Percentiles rank a stretch among this genome's conserved stretches.
phyloP scores from a whole-genome alignment of 2,888 invertebrate species.

The Belgica antarctica region DNA sequence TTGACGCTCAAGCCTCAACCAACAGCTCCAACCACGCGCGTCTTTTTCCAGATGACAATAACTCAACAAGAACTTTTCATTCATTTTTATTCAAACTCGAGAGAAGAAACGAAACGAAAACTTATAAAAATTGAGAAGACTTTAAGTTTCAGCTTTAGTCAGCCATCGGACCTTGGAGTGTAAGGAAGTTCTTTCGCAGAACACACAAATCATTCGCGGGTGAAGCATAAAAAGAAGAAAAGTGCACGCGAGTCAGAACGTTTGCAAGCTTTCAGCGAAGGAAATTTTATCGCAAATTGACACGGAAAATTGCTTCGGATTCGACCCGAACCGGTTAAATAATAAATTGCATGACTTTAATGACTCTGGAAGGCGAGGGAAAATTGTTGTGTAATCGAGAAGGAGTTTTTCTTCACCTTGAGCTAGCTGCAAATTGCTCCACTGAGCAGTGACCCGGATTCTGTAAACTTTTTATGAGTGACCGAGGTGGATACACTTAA shows the following conservation, averaged over 20 bases:
- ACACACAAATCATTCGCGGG: too few species aligned
- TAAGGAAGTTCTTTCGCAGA: not conserved
- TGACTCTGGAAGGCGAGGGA: not conserved
- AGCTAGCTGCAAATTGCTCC: conserved; percentile 16
- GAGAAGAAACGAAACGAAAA: conserved; percentile 20
- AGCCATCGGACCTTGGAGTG: not conserved
- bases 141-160: conserved; percentile 35
- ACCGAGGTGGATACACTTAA: too few species aligned
- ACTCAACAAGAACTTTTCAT: not conserved
- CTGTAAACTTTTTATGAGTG: not conserved
- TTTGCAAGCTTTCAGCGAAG: not conserved
- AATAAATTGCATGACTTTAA: not conserved
- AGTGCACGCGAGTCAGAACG: not conserved
- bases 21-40: not conserved
- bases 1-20: not conserved
- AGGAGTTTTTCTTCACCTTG: not conserved
- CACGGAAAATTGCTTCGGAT: not conserved
- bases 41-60: too few species aligned
- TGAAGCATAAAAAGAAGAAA: not conserved
- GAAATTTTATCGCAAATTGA: not conserved
- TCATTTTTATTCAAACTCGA: conserved; percentile 22
- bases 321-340: not conserved
- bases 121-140: conserved; percentile 42
- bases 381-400: not conserved
- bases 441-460: conserved; percentile 14